Evolutionary conservation across 2,797 vertebrate species (phyloP).

Genomic region (Heterohyrax brucei): DNA sequence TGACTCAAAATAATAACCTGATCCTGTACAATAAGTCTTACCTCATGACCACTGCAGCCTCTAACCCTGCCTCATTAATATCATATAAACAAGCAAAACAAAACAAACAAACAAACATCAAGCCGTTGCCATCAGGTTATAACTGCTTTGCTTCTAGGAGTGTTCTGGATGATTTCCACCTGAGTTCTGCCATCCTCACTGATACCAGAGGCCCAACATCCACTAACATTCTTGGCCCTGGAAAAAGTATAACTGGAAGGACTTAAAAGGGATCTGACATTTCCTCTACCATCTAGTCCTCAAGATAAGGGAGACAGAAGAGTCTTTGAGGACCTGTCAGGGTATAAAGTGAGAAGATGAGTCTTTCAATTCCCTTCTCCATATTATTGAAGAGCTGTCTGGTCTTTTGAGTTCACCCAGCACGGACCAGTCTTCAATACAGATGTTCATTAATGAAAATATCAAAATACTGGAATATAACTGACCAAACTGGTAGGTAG

Average conservation of each 20-base stretch:
- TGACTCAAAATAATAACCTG: too few species aligned
- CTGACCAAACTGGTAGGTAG: conserved; percentile 37
- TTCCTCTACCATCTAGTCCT: conserved; percentile 16
- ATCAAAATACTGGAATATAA: conserved; percentile 63
- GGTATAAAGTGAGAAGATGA: not conserved
- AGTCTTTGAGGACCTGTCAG: not conserved
- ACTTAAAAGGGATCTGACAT: not conserved
- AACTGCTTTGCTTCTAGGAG: not conserved
- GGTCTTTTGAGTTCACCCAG: conserved; percentile 54
- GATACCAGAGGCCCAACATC: not conserved
- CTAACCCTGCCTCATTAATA: too few species aligned
- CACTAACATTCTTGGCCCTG: conserved; percentile 9
- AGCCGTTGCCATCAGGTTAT: not conserved
- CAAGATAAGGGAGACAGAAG: not conserved
- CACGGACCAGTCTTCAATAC: conserved; percentile 9
- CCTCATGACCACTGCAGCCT: too few species aligned
- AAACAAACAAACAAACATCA: too few species aligned
- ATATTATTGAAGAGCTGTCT: not conserved
- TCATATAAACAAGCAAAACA: too few species aligned
- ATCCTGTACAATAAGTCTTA: too few species aligned
- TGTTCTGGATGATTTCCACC: not conserved
- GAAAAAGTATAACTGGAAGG: not conserved
- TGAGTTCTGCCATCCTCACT: not conserved
- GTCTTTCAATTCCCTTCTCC: conserved; percentile 20
- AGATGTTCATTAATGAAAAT: conserved; percentile 56